Percentiles rank a stretch among this genome's conserved stretches.
Conservation (phyloP, 2,888 invertebrate species). For the Cancer borealis region DNA sequence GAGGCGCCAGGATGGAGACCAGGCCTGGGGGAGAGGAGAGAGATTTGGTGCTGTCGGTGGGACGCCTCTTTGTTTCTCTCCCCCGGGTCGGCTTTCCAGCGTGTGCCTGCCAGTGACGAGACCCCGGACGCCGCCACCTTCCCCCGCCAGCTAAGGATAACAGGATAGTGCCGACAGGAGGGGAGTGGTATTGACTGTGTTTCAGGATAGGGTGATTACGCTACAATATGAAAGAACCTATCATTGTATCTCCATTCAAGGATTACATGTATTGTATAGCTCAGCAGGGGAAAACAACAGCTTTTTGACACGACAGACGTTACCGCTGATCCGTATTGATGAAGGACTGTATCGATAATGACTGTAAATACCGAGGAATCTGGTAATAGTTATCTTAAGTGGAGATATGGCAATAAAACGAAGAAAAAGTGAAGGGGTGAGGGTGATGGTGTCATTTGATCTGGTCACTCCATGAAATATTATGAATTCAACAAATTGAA, state of each 20-base stretch:
- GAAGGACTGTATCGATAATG: neutral
- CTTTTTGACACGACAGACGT: neutral
- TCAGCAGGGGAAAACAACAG: neutral
- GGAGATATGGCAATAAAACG: neutral
- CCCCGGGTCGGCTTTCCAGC: neutral
- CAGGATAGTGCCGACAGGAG: neutral
- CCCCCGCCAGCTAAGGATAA: neutral
- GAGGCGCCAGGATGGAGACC: neutral
- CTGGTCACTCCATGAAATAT: neutral
- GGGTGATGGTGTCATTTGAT: neutral
- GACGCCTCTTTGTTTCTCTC: conserved; percentile 16
- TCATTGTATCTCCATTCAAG: neutral
- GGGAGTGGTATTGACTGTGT: neutral
- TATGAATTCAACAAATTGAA: too few species aligned
- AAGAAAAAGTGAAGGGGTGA: neutral
- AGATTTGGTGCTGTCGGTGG: neutral
- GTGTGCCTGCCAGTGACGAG: conserved; percentile 28
- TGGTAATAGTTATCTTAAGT: neutral
- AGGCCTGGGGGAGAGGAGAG: neutral
- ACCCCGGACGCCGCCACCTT: neutral
- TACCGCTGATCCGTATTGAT: neutral
- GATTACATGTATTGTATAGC: neutral
- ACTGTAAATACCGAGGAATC: conserved; percentile 20
- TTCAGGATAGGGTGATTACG: neutral
- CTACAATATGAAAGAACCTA: neutral